Base-by-base conservation (phyloP, 2,797 vertebrate genomes). In the Sebastes diploproa region DNA sequence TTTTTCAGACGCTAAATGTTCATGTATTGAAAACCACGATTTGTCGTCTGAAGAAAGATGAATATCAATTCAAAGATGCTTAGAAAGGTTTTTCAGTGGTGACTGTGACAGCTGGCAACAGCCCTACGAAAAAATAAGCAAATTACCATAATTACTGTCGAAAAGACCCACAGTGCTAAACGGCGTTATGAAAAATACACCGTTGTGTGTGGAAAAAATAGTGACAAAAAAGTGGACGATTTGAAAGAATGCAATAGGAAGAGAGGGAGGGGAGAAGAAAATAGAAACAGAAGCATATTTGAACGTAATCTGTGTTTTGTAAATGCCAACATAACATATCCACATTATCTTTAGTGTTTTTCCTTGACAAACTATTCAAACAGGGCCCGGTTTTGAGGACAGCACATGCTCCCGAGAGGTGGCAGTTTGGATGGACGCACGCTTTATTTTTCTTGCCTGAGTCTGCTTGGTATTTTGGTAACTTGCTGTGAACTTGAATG, bases 401-500 rank as follows among this genome's bases (percentile, higher is more conserved):
- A 67, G 32, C 13, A 52, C 50, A 60, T 54, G 52, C 61, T 69
- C 50, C 13, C 0, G 20, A 58, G 32, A 32, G 55, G 30, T 64
- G 67, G 38, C 50, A 60, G 65, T 64, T 77, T 75, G 25, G 55
- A 81, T 61, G 73, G 36, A 14, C 22, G 63, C 23, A 52, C 59
- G 68, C 50, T n/a, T 58, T 75, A n/a, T 75, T 72, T 73, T 22
- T 46, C 62, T 82, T 30, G 71, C 66, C 29, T n/a, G 42, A 76
- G 46, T 65, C 68, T 60, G 38, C 46, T 66, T 76, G 69, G 69
- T 73, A 72, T 88, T 82, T 58, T 55, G 22, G 27, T 29, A 55
- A 75, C 70, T 80, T 73, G 42, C 36, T 72, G 77, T 69, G 66
- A 89, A 77, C 72, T 72, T 86, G 60, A 71, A 63, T 77, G 82